Evolutionary conservation across 2,888 invertebrate species (phyloP).

Genomic region (Crepidodera aurea): DNA sequence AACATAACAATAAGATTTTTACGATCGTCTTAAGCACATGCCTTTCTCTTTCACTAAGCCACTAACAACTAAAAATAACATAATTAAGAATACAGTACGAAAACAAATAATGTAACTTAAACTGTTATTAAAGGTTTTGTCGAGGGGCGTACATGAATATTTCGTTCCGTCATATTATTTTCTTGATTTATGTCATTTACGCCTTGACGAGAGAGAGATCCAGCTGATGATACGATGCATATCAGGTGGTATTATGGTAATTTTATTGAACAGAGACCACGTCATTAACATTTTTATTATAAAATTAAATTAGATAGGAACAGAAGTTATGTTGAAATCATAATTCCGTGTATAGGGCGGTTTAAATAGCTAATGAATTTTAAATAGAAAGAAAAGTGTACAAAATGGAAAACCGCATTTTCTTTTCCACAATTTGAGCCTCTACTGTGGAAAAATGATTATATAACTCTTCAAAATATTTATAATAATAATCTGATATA

Average conservation of each 20-base stretch:
- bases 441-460: too few relatives aligned
- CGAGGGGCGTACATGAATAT: constrained; percentile 2
- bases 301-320: constrained; percentile 25
- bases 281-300: constrained; percentile 38
- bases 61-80: constrained; percentile 14
- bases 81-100: constrained; percentile 7
- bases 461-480: too few relatives aligned
- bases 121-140: constrained; percentile 18
- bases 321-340: constrained; percentile 2
- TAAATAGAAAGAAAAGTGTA: too few relatives aligned
- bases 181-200: constrained; percentile 50
- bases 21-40: constrained; percentile 6
- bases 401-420: too few relatives aligned
- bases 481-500: too few relatives aligned
- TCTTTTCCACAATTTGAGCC: too few relatives aligned
- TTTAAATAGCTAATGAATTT: background rate
- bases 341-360: background rate
- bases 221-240: constrained; percentile 39
- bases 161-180: constrained; percentile 41
- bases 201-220: constrained; percentile 40
- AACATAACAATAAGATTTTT: constrained; percentile 12
- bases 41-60: background rate
- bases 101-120: constrained; percentile 19
- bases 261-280: constrained; percentile 23
- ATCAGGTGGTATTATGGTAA: constrained; percentile 38